Conservation (phyloP, 2,113 vertebrate genomes). For the Penelope pileata region DNA sequence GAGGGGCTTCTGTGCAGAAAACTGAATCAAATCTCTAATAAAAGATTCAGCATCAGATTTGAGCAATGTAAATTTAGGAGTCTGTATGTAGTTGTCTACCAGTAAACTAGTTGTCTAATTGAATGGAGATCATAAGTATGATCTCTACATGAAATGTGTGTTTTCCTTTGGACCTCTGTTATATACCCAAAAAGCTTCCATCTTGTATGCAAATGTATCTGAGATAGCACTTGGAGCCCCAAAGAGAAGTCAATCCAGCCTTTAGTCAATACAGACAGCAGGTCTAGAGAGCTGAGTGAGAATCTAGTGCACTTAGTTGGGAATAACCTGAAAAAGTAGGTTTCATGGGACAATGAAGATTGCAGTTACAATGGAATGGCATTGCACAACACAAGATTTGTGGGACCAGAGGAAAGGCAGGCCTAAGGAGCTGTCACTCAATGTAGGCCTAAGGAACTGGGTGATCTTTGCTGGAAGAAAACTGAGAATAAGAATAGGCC, state of each 20-base stretch:
- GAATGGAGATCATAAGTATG: neutral
- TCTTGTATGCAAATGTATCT: neutral
- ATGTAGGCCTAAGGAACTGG: neutral
- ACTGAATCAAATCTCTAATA: neutral
- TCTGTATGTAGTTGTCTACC: neutral
- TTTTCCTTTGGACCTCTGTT: neutral
- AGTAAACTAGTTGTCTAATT: neutral
- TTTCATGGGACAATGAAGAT: neutral
- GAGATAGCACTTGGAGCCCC: neutral
- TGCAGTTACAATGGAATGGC: neutral
- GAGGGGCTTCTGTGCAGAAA: neutral
- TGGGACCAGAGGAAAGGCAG: neutral
- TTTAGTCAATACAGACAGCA: neutral
- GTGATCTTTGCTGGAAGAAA: neutral
- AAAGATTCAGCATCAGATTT: neutral
- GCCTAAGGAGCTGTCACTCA: neutral
- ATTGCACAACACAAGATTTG: neutral
- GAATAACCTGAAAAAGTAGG: neutral
- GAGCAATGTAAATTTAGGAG: neutral
- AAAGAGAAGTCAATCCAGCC: neutral
- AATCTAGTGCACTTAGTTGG: neutral
- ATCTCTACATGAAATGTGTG: neutral
- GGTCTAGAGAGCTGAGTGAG: neutral
- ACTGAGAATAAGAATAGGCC: neutral
- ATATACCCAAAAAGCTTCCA: neutral